Base-by-base conservation (phyloP, 2,113 vertebrate genomes). In the Alouatta palliata region DNA sequence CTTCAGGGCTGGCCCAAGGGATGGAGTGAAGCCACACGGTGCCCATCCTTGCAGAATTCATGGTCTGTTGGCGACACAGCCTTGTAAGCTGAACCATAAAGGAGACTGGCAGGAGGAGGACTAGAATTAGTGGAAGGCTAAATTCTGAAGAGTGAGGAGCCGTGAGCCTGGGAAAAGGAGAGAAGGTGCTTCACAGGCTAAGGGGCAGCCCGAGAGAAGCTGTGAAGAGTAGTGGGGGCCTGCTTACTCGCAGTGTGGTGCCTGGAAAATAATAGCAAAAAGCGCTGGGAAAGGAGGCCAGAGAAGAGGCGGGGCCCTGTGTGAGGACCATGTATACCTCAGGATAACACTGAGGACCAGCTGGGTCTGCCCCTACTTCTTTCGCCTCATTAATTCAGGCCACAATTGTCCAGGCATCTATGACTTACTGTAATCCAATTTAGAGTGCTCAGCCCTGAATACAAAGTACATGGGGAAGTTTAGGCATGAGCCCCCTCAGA, bases 381-480 rank as follows among this genome's bases (percentile, higher is more conserved):
- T 30, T 91, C 35, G 14, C 21, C 80, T 0, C 2, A 81, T 87
- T 87, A 64, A 94, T 95, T 97, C 90, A 84, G 93, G 87, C 73
- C 70, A 23, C 73, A 19, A 35, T 90, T 61, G 64, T 97, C 77
- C 86, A 92, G 71, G 40, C 95, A 66, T 95, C 95, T 0, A 77
- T 91, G 83, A 25, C 8, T 97, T 94, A 71, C 30, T 9, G 43
- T 90, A 84, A 97, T 61, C 96, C 87, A 95, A 13, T 79, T 97
- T 90, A 96, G 84, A 98, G 96, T 92, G 85, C 83, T 97, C 96
- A 90, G 66, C 61, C 19, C 71, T 97, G 95, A 98, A 96, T 88
- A 97, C 79, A 35, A 97, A 97, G 75, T 58, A 92, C 89, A 61
- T 11, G 58, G 94, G 76, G 86, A 87, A 87, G 89, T 82, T 94